Base-by-base conservation (phyloP, 23 tunicate species). In the Trididemnum nubilum region DNA sequence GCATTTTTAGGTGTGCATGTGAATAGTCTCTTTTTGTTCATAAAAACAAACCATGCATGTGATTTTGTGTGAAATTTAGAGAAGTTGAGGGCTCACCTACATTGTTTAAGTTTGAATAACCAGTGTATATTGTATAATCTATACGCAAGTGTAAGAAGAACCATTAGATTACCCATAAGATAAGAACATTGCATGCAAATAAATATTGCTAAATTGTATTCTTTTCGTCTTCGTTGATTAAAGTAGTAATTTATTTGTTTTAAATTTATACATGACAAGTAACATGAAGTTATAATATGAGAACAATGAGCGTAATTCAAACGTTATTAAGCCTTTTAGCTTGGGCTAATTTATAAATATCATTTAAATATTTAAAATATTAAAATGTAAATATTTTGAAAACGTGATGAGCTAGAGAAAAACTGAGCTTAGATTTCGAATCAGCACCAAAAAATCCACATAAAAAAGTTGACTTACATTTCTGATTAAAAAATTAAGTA, bases 1-100 rank as follows among this genome's bases (percentile, higher is more conserved):
- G 33, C 79, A 39, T 73, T 73, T 73, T 73, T 38, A 40, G n/a
- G n/a, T n/a, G n/a, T n/a, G n/a, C 19, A 39, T 70, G 69, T 63
- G 25, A 5, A 63, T 63, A n/a, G n/a, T n/a, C n/a, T n/a, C n/a
- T n/a, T 12, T 12, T 50, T 12, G 19, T 50, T 12, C 19, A 12
- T 50, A 50, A 12, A 50, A 50, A 50, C 18, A 50, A 50, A 50
- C 57, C 57, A 50, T 50, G 19, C 57, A 50, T 50, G 57, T 19
- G 19, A 50, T 50, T n/a, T n/a, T n/a, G n/a, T n/a, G n/a, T n/a
- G n/a, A n/a, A n/a, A n/a, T n/a, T n/a, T n/a, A n/a, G n/a, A 12
- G 18, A 12, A 50, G 12, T 12, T 50, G 57, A 12, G 57, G 57
- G 12, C 19, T 12, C 18, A 19, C 18, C 19, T 19, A 50, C 12